Conservation (phyloP, 2,797 vertebrate species). For the Lutjanus argentimaculatus region DNA sequence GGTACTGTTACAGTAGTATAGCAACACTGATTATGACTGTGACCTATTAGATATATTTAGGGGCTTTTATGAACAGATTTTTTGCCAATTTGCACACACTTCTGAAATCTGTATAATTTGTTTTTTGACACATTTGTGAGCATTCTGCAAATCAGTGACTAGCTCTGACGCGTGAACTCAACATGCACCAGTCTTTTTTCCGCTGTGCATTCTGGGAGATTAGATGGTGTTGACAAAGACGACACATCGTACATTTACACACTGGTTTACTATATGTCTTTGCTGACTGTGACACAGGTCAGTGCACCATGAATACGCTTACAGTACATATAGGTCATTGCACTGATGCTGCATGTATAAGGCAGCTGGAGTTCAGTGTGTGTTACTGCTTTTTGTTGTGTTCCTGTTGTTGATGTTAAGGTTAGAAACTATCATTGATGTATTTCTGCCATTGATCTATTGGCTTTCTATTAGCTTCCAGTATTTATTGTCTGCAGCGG, state of each 20-base stretch:
- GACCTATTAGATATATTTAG: not conserved
- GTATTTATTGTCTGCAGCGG: not conserved
- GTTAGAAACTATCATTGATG: not conserved
- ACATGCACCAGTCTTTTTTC: not conserved
- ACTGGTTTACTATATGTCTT: not conserved
- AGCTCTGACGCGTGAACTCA: not conserved
- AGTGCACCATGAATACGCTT: conserved; percentile 41
- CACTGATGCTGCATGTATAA: conserved; percentile 41
- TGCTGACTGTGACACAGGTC: conserved; percentile 42
- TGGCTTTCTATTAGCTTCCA: not conserved
- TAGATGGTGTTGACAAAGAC: not conserved
- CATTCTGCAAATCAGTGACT: not conserved
- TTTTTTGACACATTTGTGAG: not conserved
- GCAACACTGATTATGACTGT: not conserved
- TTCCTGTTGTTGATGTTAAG: not conserved
- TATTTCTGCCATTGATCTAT: not conserved
- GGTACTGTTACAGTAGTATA: not conserved
- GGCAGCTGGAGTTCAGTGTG: not conserved
- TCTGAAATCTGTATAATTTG: not conserved
- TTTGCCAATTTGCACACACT: not conserved
- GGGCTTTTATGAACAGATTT: not conserved
- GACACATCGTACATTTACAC: not conserved
- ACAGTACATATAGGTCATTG: conserved; percentile 53
- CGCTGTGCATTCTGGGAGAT: not conserved
- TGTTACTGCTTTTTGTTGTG: conserved; percentile 1